Evolutionary conservation across 2,888 invertebrate species (phyloP), one percentile per base, ranked within the genome.

Genomic region (Malacosoma neustria): DNA sequence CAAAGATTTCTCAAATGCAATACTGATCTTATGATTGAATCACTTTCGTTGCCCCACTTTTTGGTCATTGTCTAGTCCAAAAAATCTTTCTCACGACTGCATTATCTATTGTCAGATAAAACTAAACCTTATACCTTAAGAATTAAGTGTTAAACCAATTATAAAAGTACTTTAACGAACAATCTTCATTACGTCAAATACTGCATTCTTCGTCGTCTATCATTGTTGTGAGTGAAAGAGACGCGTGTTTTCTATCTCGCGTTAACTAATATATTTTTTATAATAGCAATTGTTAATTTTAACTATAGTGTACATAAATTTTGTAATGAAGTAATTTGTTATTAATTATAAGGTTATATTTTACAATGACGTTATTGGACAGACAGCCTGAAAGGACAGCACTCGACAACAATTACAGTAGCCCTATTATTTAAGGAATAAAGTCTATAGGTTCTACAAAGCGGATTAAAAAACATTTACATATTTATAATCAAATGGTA

Each of bases 41-140:
- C 58, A 68, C 71, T 71, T 72, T 72, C 71, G 65, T 51, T 61
- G 68, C 46, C 61, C 67, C 50, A 61, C 51, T 57, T 71, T 46
- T 41, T 35, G 41, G 32, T 44, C 50, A 57, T 62, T 63, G 58
- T 62, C 52, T 54, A 41, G 50, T 48, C 45, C 22, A 4, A 39
- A 50, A 44, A 51, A 47, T 58, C 48, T 44, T 52, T 30, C 39
- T 33, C 33, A 30, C 29, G 32, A 42, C 42, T 40, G 38, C 35
- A n/a, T 12, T 12, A 11, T 31, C 11, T 11, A 31, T 11, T 11
- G 12, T n/a, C 32, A 14, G 13, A 32, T n/a, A 32, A n/a, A 32
- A 32, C 13, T 13, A 5, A 13, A 32, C 14, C 9, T 22, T 22
- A 22, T 22, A n/a, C n/a, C n/a, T n/a, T n/a, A n/a, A n/a, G n/a